Percentiles rank a stretch among this genome's conserved stretches.
Conservation (phyloP, 2,888 invertebrate species). For the Petrophora chlorosata region DNA sequence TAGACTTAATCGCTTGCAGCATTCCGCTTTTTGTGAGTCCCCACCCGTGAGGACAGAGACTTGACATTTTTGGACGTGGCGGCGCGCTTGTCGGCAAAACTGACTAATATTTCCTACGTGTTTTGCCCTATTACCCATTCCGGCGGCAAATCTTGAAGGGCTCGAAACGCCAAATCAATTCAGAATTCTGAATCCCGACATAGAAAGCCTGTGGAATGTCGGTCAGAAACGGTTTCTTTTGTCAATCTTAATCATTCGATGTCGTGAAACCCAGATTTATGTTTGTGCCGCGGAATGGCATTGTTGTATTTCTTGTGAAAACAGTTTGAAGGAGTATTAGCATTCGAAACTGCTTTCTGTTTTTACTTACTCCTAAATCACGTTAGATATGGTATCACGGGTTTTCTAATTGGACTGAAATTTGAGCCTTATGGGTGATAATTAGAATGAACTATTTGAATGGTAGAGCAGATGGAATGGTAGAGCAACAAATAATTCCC, state of each 20-base stretch:
- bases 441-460: too few relatives aligned
- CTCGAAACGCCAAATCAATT: conserved; percentile 60
- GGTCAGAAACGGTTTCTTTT: conserved; percentile 56
- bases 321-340: conserved; percentile 24
- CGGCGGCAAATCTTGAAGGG: conserved; percentile 58
- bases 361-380: too few relatives aligned
- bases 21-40: conserved; percentile 58
- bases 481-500: too few relatives aligned
- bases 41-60: conserved; percentile 71
- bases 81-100: conserved; percentile 58
- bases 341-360: conserved; percentile 25
- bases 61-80: conserved; percentile 64
- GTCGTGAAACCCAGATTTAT: conserved; percentile 61
- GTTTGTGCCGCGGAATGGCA: conserved; percentile 40
- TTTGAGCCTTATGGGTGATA: too few relatives aligned
- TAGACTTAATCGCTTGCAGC: conserved; percentile 10
- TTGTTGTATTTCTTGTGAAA: conserved; percentile 19
- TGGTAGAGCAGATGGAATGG: too few relatives aligned
- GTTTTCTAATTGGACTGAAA: too few relatives aligned
- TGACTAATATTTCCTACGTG: conserved; percentile 61
- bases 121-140: conserved; percentile 73
- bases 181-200: conserved; percentile 57
- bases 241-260: conserved; percentile 64
- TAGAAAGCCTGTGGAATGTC: conserved; percentile 49
- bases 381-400: too few relatives aligned